Evolutionary conservation across 2,113 vertebrate genomes (phyloP), one percentile per base, ranked within the genome.

Genomic region (Myanophis thanlyinensis): DNA sequence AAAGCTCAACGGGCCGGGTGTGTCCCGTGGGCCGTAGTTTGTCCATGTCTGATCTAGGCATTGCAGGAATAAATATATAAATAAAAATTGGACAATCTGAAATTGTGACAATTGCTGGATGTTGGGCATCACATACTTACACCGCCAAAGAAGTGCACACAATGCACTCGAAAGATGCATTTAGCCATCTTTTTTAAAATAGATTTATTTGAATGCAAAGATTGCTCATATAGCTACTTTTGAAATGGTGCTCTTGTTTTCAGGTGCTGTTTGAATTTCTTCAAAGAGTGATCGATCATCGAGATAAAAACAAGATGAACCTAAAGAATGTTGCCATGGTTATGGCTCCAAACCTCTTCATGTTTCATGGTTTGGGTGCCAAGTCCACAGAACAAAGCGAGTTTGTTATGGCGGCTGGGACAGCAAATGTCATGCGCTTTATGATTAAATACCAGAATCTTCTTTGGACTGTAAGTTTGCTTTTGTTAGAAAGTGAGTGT

Each of bases 341-440:
- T 95, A 99, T 99, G 98, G 98, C 99, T 6, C 99, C 99, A n/a
- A 99, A 99, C 97, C 98, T 99, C 96, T 99, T 99, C 97, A 99
- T 98, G 44, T 98, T 98, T 95, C 99, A 98, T 89, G 97, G 98
- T 0, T 96, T 98, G 90, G 97, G 98, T 92, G 96, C 98, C 89
- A 99, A 99, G 96, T 93, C 97, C 59, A 97, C 96, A 0, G 98
- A 99, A 90, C 98, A 99, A 94, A 98, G 97, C 93, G 98, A 99
- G 96, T 98, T 99, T 94, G 97, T 96, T 91, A 99, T 99, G 98
- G 99, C 99, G 62, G 98, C 98, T 20, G 98, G 98, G 93, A 99
- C 98, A 1, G 98, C 99, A 91, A 98, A 97, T 94, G 98, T 98
- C 90, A 98, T 99, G 97, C 97, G 98, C 87, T 98, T 99, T 87